A percentile compares a stretch with the other conserved stretches of the same genome.
phyloP scores from a whole-genome alignment of 2,113 vertebrate species.

The Herpetotheres cachinnans region DNA sequence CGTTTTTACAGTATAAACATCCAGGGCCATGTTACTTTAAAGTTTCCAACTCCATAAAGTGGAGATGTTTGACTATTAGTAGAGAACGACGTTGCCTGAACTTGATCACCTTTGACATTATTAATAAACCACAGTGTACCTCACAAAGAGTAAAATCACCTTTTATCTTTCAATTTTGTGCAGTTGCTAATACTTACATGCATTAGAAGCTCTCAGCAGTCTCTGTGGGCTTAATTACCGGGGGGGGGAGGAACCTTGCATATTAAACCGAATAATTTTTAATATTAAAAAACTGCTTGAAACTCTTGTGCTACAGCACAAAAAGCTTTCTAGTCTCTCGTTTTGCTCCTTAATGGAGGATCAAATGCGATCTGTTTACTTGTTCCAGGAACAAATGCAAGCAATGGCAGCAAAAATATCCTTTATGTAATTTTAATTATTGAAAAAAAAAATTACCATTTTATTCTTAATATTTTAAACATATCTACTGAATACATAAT shows the following conservation, averaged over 20 bases:
- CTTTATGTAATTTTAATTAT: not conserved
- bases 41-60: not conserved
- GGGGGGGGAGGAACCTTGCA: not conserved
- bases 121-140: not conserved
- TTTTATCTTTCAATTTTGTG: not conserved
- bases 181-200: not conserved
- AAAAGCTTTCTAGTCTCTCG: not conserved
- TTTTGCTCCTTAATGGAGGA: not conserved
- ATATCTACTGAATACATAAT: not conserved
- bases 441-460: not conserved
- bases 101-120: not conserved
- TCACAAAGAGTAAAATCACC: not conserved
- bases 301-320: not conserved
- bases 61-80: not conserved
- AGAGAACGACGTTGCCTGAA: not conserved
- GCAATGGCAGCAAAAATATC: not conserved
- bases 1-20: not conserved
- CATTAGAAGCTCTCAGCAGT: not conserved
- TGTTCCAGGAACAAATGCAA: not conserved
- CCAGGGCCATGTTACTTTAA: not conserved
- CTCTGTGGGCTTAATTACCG: constrained; percentile 28
- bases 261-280: constrained; percentile 4
- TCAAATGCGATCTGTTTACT: not conserved
- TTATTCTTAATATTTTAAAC: not conserved
- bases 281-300: not conserved